Base-by-base conservation (phyloP, 2,797 vertebrate genomes). In the Sandelia bainsii region DNA sequence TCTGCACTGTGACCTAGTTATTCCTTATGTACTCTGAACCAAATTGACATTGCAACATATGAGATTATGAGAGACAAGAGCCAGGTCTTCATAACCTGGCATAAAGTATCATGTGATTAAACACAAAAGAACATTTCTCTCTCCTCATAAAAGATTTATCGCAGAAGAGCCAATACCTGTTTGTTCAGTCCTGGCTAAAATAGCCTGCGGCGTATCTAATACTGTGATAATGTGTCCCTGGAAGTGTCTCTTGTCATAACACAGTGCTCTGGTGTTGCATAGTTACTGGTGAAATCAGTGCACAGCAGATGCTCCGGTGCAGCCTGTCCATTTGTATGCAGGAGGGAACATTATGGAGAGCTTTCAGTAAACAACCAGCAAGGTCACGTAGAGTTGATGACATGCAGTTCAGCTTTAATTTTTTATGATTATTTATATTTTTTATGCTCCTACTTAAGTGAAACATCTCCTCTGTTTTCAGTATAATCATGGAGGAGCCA, bases 231-330 rank as follows among this genome's bases (percentile, higher is more conserved):
- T 86, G 83, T 87, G 82, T 93, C 91, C 91, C 87, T 80, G 85
- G 84, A 86, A 90, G 93, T 79, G 83, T 60, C 59, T 82, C 80
- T 34, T 92, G 90, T 89, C 89, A 87, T 86, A 93, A 93, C 89
- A 91, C 75, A 79, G 58, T 63, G 74, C 87, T 83, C 77, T 67
- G 69, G 45, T 37, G 91, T 93, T 91, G 91, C 92, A 40, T 92
- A 74, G 93, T 78, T 88, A 93, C 91, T 62, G 59, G 80, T 45
- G 62, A 49, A 69, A 77, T 75, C 46, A 46, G 84, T 83, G 80
- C 87, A 84, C 83, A 80, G 83, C 87, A 87, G 83, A 90, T 91
- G 87, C 85, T 84, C 50, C 27, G 53, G 74, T 86, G 77, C 83
- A 78, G 74, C 75, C 75, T 65, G 77, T 73, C 79, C 16, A 72